Evolutionary conservation across 2,113 vertebrate genomes (phyloP).

Genomic region (Tiliqua scincoides): DNA sequence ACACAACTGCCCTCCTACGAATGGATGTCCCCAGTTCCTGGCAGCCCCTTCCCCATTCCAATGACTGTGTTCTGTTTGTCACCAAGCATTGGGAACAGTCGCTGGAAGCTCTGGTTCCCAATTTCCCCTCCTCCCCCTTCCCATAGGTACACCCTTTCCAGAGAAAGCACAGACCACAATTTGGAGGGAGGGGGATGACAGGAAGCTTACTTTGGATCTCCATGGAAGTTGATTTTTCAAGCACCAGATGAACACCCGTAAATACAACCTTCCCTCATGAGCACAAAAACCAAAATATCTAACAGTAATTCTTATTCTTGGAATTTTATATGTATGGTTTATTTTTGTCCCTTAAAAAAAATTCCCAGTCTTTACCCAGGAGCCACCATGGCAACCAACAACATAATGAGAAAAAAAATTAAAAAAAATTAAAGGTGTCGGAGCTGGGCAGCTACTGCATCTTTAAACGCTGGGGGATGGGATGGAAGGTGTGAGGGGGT

Average conservation of each 20-base stretch:
- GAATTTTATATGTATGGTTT: not conserved
- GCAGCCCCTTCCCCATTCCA: not conserved
- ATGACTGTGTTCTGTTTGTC: not conserved
- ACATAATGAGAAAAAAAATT: constrained; percentile 16
- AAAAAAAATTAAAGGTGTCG: constrained; percentile 5
- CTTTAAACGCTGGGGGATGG: constrained; percentile 32
- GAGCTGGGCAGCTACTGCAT: constrained; percentile 29
- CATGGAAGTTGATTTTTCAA: not conserved
- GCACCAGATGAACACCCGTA: not conserved
- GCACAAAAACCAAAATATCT: not conserved
- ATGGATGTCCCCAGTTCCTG: not conserved
- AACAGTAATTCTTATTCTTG: not conserved
- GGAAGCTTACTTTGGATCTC: constrained; percentile 2
- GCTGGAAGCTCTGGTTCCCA: not conserved
- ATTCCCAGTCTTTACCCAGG: not conserved
- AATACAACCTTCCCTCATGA: not conserved
- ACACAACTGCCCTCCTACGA: not conserved
- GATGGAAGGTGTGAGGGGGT: constrained; percentile 33
- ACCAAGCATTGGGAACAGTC: not conserved
- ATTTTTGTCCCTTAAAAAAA: constrained; percentile 5
- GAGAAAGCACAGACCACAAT: constrained; percentile 4
- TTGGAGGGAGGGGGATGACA: not conserved
- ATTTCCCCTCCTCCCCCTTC: not conserved
- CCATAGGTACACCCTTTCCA: not conserved
- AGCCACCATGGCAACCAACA: constrained; percentile 30